phyloP scores from a whole-genome alignment of 2,888 invertebrate genomes.

The Gasteruption jaculator region DNA sequence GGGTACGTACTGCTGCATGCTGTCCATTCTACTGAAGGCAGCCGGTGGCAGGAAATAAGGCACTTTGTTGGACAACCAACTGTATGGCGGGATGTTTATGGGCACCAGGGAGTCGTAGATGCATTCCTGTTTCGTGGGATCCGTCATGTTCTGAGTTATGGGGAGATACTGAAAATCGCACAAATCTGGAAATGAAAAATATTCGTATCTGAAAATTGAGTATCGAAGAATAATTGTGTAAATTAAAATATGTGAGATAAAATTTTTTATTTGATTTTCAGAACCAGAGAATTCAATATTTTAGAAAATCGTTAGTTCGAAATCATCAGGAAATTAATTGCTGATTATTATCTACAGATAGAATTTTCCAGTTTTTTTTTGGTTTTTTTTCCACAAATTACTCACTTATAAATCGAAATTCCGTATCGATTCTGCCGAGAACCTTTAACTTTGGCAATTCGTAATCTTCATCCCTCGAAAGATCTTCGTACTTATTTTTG shows the following conservation, averaged over 20 bases:
- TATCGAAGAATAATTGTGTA: conserved; percentile 4
- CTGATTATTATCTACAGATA: conserved; percentile 1
- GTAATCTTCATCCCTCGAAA: conserved; percentile 45
- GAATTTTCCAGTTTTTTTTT: conserved; percentile 5
- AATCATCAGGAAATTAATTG: too few relatives aligned
- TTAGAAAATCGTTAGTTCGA: too few relatives aligned
- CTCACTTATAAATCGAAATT: conserved; percentile 66
- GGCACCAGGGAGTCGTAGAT: conserved; percentile 65
- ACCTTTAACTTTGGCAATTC: conserved; percentile 52
- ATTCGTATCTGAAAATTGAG: conserved; percentile 3
- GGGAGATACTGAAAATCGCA: conserved; percentile 93
- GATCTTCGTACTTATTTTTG: conserved; percentile 31
- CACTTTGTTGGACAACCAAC: conserved; percentile 58
- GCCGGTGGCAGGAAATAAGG: conserved; percentile 72
- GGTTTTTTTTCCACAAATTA: conserved; percentile 23
- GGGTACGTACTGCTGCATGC: conserved; percentile 45
- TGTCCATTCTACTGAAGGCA: conserved; percentile 74
- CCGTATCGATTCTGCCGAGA: conserved; percentile 59
- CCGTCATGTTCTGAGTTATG: conserved; percentile 53
- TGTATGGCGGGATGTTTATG: conserved; percentile 52
- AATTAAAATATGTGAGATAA: conserved; percentile 4
- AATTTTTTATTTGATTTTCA: conserved; percentile 3
- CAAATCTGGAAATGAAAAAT: conserved; percentile 58
- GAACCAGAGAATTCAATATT: not conserved
- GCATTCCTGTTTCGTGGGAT: conserved; percentile 54